Conservation (phyloP, 2,113 vertebrate species). For the Proteles cristata region DNA sequence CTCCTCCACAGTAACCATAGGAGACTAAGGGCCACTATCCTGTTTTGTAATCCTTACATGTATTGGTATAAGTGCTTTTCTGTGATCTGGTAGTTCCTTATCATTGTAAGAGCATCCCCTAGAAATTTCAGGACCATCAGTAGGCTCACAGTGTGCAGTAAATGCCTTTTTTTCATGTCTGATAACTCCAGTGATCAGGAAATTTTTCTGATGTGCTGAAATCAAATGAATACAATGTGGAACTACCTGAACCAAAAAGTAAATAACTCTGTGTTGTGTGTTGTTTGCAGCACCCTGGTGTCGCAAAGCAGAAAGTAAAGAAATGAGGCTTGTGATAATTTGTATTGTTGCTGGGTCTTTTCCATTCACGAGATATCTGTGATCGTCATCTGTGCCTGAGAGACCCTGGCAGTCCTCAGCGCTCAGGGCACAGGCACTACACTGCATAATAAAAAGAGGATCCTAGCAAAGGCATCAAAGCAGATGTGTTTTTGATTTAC, state of each 20-base stretch:
- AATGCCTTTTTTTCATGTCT: conserved; percentile 52
- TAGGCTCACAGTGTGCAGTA: background rate
- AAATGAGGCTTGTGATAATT: conserved; percentile 72
- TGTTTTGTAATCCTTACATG: conserved; percentile 4
- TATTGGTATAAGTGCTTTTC: conserved; percentile 8
- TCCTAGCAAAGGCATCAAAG: conserved; percentile 65
- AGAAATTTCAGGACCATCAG: conserved; percentile 54
- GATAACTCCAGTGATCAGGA: conserved; percentile 59
- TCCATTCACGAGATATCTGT: conserved; percentile 66
- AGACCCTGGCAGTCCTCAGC: conserved; percentile 38
- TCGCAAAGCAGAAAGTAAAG: conserved; percentile 68
- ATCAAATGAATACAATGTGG: conserved; percentile 64
- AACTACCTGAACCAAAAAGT: conserved; percentile 67
- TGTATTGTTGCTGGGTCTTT: conserved; percentile 59
- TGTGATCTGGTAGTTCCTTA: conserved; percentile 46
- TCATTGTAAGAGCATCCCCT: conserved; percentile 32
- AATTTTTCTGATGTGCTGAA: conserved; percentile 55
- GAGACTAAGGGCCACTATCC: background rate
- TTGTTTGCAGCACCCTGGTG: conserved; percentile 51
- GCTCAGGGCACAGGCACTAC: background rate
- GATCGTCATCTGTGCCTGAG: conserved; percentile 68
- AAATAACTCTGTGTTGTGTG: conserved; percentile 55
- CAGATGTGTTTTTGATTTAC: conserved; percentile 17
- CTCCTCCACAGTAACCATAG: background rate
- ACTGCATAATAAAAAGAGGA: conserved; percentile 60